Conservation (phyloP, 2,113 vertebrate species). For the Nestor notabilis region DNA sequence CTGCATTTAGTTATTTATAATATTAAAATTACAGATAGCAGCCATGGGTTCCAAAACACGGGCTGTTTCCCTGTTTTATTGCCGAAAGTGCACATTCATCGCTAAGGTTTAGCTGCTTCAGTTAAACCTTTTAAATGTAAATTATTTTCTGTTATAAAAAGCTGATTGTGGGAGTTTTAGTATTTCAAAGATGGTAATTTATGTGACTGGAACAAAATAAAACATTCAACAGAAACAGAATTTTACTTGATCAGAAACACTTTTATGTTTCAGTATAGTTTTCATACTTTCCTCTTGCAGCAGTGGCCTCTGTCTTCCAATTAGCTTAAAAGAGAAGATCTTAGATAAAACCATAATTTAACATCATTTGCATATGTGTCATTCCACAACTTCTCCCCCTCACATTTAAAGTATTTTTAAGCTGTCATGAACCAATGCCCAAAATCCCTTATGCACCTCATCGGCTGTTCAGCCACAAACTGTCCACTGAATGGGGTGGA, state of each 20-base stretch:
- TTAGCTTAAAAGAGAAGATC: conserved; percentile 48
- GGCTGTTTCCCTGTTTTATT: conserved; percentile 32
- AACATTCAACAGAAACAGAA: conserved; percentile 71
- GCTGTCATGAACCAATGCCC: background rate
- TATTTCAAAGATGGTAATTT: conserved; percentile 71
- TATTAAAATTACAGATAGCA: conserved; percentile 21
- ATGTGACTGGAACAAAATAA: conserved; percentile 70
- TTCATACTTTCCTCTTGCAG: conserved; percentile 34
- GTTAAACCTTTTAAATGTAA: conserved; percentile 69
- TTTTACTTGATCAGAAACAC: conserved; percentile 62
- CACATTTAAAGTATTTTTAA: background rate
- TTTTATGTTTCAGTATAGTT: conserved; percentile 47
- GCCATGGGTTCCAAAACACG: background rate
- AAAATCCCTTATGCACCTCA: background rate
- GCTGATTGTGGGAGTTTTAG: conserved; percentile 58
- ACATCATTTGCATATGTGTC: background rate
- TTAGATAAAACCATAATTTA: conserved; percentile 42
- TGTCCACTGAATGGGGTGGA: background rate
- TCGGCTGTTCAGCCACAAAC: background rate
- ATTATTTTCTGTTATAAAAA: conserved; percentile 68
- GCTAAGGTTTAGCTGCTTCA: conserved; percentile 44
- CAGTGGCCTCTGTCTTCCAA: conserved; percentile 53
- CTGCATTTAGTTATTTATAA: background rate
- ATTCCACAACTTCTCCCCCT: background rate
- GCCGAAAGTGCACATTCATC: conserved; percentile 13